Percentiles rank a stretch among this genome's conserved stretches.
Conservation (phyloP, 2,888 invertebrate species). For the Muschampia plurimacula region DNA sequence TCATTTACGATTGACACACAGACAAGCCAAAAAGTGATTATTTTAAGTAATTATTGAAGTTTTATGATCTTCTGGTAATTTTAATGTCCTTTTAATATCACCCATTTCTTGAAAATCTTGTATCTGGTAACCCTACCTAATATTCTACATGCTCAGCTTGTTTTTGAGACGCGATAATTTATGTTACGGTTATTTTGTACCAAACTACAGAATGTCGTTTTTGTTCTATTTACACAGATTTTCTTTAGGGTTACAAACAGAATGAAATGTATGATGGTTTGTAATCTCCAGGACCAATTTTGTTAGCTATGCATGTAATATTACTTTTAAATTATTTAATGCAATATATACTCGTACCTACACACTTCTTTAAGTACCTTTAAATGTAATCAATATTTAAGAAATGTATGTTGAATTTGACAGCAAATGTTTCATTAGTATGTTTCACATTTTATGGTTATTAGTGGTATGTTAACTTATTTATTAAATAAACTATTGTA, state of each 20-base stretch:
- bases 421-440: conserved; percentile 4
- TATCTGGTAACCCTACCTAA: no score
- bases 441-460: conserved; percentile 13
- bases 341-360: background rate
- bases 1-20: no score
- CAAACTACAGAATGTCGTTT: background rate
- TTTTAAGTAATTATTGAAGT: no score
- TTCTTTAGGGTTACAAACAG: background rate
- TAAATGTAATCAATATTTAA: conserved; percentile 44
- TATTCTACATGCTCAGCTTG: no score
- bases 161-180: background rate
- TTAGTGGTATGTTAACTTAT: conserved; percentile 12
- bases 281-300: conserved; percentile 26
- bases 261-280: conserved; percentile 18
- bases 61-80: no score
- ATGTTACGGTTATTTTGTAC: background rate
- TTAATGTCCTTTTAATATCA: no score
- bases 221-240: background rate
- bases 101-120: no score
- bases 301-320: conserved; percentile 17
- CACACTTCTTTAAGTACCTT: background rate
- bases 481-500: conserved; percentile 56
- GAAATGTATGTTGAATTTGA: conserved; percentile 8
- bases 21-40: no score
- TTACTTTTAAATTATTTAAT: background rate